Conservation (phyloP, 2,797 vertebrate genomes). For the Neosilurus hyrtlii region DNA sequence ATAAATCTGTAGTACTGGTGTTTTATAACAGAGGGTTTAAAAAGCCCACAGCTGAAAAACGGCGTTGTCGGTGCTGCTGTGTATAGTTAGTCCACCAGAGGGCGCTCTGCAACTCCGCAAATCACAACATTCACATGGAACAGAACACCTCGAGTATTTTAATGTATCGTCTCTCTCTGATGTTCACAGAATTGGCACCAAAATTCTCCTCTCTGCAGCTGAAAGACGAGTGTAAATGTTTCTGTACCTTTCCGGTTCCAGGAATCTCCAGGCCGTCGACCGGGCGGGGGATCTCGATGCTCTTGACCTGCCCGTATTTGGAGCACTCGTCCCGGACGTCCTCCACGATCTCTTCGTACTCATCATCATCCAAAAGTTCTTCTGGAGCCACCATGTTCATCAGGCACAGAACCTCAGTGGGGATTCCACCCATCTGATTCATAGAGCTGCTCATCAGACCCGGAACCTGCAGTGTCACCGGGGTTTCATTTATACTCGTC, state of each 20-base stretch:
- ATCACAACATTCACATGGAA: no score
- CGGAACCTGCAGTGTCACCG: slow-evolving; percentile 92
- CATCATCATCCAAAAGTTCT: slow-evolving; percentile 90
- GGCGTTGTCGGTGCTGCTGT: no score
- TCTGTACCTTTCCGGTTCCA: slow-evolving; percentile 85
- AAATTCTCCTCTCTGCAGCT: not conserved
- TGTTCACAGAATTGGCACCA: no score
- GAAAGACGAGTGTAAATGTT: not conserved
- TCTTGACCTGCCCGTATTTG: slow-evolving; percentile 92
- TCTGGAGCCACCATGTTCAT: slow-evolving; percentile 97
- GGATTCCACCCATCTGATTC: slow-evolving; percentile 89
- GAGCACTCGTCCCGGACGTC: slow-evolving; percentile 90
- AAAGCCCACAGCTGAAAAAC: no score
- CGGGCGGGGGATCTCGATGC: slow-evolving; percentile 90
- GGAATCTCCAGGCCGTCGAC: slow-evolving; percentile 90
- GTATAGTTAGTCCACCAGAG: no score
- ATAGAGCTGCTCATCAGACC: slow-evolving; percentile 88
- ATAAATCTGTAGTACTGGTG: no score
- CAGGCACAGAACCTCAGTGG: slow-evolving; percentile 90
- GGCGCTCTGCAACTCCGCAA: no score
- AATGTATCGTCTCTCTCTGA: no score
- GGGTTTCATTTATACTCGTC: slow-evolving; percentile 94
- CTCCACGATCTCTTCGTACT: slow-evolving; percentile 93
- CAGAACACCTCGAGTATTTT: no score
- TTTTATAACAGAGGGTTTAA: no score